These are phyloP conservation scores for Lepidochrysops patricia DNA, from an alignment of 2,888 invertebrate species.

Conservation along the genomic window DNA sequence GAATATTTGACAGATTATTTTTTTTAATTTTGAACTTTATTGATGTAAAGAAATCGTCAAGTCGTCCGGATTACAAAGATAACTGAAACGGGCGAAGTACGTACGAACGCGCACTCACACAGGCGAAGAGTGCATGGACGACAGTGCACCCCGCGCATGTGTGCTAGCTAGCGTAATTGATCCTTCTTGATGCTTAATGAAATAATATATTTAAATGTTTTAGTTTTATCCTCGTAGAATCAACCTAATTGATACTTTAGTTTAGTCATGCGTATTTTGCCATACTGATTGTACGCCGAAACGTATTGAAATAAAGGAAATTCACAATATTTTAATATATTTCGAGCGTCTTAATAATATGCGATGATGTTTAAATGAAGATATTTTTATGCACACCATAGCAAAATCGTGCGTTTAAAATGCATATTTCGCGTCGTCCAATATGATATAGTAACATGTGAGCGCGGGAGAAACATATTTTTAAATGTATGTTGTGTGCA, in stretches of 20 bases:
- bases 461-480: slow-evolving; percentile 14
- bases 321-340: no score
- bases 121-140: slow-evolving; percentile 35
- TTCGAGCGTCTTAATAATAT: not conserved
- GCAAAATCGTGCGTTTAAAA: not conserved
- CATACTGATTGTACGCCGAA: not conserved
- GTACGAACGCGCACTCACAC: slow-evolving; percentile 61
- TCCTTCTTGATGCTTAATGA: slow-evolving; percentile 23
- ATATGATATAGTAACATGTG: not conserved
- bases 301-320: not conserved
- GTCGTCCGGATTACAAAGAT: slow-evolving; percentile 44
- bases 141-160: slow-evolving; percentile 54
- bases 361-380: not conserved
- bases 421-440: not conserved
- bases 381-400: not conserved
- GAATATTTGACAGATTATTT: not conserved
- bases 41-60: slow-evolving; percentile 33
- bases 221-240: not conserved
- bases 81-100: slow-evolving; percentile 64
- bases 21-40: slow-evolving; percentile 12
- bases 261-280: not conserved
- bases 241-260: not conserved
- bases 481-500: slow-evolving; percentile 22
- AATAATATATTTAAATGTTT: slow-evolving; percentile 15
- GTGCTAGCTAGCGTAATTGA: slow-evolving; percentile 40